Evolutionary conservation across 2,888 invertebrate genomes (phyloP), one percentile per base, ranked within the genome.

Genomic region (Apodemia duryi): DNA sequence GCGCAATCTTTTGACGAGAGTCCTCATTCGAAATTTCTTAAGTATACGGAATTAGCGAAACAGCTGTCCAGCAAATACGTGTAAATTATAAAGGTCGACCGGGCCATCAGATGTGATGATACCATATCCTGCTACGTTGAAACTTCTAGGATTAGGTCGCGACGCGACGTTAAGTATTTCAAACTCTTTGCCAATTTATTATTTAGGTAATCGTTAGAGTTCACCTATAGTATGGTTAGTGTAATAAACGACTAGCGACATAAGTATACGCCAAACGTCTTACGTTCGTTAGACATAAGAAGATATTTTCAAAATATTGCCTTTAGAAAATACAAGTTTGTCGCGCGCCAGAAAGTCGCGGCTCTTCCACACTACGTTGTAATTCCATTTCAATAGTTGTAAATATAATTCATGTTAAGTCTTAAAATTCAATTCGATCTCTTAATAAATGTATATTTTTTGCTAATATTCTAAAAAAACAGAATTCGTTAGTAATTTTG

Each of bases 31-130:
- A 99, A 98, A 93, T 98, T 98, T 94, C 95, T 98, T 77, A 98
- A 98, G 93, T 99, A 99, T 93, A 98, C 98, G 84, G 98, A 99
- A 93, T 95, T 99, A 92, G 99, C 99, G 81, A 98, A 98, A 92
- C 98, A 99, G 93, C 93, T 99, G 86, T 98, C 98, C 85, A 98
- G 98, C 93, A 98, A 98, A 93, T 98, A 98, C 93, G 96, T 97
- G 94, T 97, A 96, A 94, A 81, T 74, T 76, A 80, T 74, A 71
- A 83, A 86, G 86, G 73, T 72, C 78, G 77, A 75, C 79, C 81
- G 88, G 76, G 83, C 82, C 81, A 75, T 79, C 83, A 77, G 81
- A 84, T 95, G 95, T 95, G 95, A 95, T 95, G 94, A 94, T 95
- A 95, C 94, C 95, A 95, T 95, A 95, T 95, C 95, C 94, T 93